Evolutionary conservation across 1,140 invertebrate species (phyloP), one percentile per base, ranked within the genome.

Genomic region (Heliothis subflexa): DNA sequence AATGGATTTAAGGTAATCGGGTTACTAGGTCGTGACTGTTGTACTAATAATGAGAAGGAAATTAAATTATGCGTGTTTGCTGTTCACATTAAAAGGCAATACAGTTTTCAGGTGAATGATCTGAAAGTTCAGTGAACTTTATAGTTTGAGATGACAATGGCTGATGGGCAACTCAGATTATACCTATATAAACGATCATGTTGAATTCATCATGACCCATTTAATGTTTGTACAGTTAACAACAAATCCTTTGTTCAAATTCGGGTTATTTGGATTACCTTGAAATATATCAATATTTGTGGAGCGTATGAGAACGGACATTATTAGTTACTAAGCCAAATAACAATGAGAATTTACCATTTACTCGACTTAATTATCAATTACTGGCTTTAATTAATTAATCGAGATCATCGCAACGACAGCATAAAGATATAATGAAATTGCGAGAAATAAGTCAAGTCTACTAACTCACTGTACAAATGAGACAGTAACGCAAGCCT

Each of bases 1-100:
- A 79, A 85, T 77, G 5, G 52, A 18, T 21, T 47, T 33, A 50
- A 13, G 33, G 33, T 7, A 0, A 40, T 40, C 4, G 5, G 33
- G 5, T 40, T 40, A 40, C 12, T 28, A 40, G 9, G 3, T 49
- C 25, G 9, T 13, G 14, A 10, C 16, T 57, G 10, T 61, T 61
- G 13, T 16, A 13, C 14, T 40, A 14, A 14, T 11, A 16, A 9
- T 40, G 33, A 2, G 14, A 11, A 64, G 33, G 61, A 64, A 45
- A 64, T 64, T 64, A 64, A 64, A 16, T 1, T 25, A 40, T 40
- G 9, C 16, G 10, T 18, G 10, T 18, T 0, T 45, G n/a, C 45
- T 45, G 40, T 64, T 10, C 2, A 9, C 10, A 64, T 45, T 14
- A 18, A 66, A 45, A 18, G 62, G 40, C n/a, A 13, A 18, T 11